Percentiles rank a stretch among this genome's conserved stretches.
These are phyloP conservation scores for Venustoraphidia nigricollis DNA, from an alignment of 2,888 invertebrate species.

Conservation along the genomic window DNA sequence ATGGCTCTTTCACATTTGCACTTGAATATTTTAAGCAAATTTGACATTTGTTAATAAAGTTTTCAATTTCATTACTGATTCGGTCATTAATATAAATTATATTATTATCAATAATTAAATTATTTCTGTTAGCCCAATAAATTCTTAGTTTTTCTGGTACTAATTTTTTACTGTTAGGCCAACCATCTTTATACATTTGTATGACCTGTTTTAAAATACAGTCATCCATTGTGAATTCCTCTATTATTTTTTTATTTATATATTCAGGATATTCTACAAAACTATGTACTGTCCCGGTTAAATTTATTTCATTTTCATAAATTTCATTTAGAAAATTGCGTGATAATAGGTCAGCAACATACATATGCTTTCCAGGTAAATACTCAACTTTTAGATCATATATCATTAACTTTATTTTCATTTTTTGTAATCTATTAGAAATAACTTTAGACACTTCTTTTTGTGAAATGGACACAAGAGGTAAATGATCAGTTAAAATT, in stretches of 20 bases:
- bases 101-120: slow-evolving; percentile 2
- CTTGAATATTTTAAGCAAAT: slow-evolving; percentile 4
- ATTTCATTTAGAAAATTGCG: background rate
- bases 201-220: background rate
- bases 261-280: too few species aligned
- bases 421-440: background rate
- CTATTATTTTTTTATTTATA: background rate
- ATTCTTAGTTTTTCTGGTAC: background rate
- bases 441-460: slow-evolving; percentile 1
- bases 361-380: slow-evolving; percentile 7
- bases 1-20: slow-evolving; percentile 8
- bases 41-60: background rate
- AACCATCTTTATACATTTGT: background rate
- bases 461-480: slow-evolving; percentile 4
- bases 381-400: slow-evolving; percentile 6
- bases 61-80: slow-evolving; percentile 15
- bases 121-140: background rate
- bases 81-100: background rate
- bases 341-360: slow-evolving; percentile 8
- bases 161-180: background rate
- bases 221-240: background rate
- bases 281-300: too few species aligned
- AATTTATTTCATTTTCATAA: background rate
- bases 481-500: slow-evolving; percentile 6
- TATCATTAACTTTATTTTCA: slow-evolving; percentile 5